Base-by-base conservation (phyloP, 2,113 vertebrate species). In the Calypte anna region DNA sequence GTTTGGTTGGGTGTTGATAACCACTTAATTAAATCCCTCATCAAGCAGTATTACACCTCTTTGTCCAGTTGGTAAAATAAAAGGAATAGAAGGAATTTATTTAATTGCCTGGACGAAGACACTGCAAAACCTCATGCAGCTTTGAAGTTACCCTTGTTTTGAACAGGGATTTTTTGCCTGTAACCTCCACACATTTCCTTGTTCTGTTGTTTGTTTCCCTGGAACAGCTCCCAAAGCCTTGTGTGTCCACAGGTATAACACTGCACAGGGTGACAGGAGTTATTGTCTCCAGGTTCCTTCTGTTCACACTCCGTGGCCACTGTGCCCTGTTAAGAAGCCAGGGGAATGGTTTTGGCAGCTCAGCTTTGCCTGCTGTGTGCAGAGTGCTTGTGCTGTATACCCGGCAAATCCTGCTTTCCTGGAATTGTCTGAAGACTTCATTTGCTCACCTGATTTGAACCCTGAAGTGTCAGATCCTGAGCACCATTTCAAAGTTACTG, bases 141-240 rank as follows among this genome's bases (percentile, higher is more conserved):
- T 59, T 66, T 7, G 70, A 68, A 28, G 21, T 64, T 36, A 73
- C 16, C 76, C 44, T 44, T 23, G 28, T 68, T 91, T 68, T 5
- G 44, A 30, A 0, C 0, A 1, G 11, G 27, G 28, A 20, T 14
- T 36, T 36, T 59, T 44, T 36, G n/a, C 50, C 74, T 0, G 12
- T 76, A 95, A 91, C 90, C 90, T 95, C 92, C 88, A 28, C 25
- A 95, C 50, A 17, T 66, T 75, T 90, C 95, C 75, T 90, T 27
- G 0, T 4, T 6, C 8, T 5, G 44, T 7, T 69, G 58, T 73
- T 77, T 90, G 14, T 80, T 70, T 75, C 50, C 63, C 75, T 28
- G 72, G 90, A 59, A 6, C 82, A 25, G 2, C 58, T 50, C 3
- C 14, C 55, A 2, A 48, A 87, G 87, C 82, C 72, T 6, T 1